Conservation (phyloP, 2,797 vertebrate genomes). For the Perodicticus potto region DNA sequence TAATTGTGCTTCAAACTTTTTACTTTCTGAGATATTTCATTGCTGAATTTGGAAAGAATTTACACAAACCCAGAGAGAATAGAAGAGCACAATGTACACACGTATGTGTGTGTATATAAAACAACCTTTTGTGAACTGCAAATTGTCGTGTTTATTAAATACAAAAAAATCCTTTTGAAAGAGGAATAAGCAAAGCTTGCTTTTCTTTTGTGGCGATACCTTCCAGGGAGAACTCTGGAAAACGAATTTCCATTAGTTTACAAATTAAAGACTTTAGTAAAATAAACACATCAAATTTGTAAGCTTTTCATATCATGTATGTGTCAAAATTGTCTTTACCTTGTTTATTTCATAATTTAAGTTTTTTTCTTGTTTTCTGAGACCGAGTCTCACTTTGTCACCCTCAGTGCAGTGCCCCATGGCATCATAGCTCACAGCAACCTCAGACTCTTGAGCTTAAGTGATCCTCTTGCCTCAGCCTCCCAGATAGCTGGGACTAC, state of each 20-base stretch:
- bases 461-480: no score
- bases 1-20: not conserved
- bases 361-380: not conserved
- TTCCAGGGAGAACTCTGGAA: constrained; percentile 47
- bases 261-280: not conserved
- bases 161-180: constrained; percentile 8
- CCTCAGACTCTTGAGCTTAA: no score
- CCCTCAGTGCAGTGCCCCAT: no score
- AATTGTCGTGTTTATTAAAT: not conserved
- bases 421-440: no score
- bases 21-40: not conserved
- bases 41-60: constrained; percentile 46
- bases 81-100: not conserved
- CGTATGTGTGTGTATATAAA: not conserved
- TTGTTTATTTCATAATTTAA: not conserved
- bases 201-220: not conserved
- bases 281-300: constrained; percentile 17
- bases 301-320: not conserved
- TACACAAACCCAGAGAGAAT: not conserved
- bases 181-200: not conserved
- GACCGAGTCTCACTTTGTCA: no score
- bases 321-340: not conserved
- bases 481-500: no score
- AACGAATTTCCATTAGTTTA: not conserved
- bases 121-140: not conserved